Base-by-base conservation (phyloP, 2,113 vertebrate species). In the Alces alces region DNA sequence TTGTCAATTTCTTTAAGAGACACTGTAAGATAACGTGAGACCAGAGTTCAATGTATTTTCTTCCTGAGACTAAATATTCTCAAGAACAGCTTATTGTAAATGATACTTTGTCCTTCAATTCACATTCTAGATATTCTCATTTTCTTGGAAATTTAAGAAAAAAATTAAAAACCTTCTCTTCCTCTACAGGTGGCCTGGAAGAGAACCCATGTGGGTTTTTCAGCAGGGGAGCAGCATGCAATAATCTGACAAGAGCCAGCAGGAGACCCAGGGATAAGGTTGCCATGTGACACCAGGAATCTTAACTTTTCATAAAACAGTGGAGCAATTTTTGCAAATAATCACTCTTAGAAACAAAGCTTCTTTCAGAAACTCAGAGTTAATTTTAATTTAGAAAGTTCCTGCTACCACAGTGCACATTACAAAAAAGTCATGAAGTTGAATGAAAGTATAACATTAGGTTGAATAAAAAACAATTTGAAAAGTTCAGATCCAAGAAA, bases 301-400 rank as follows among this genome's bases (percentile, higher is more conserved):
- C 50, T 82, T 92, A 86, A 47, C 73, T 94, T 66, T 95, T 93
- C 45, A 57, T 91, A 90, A 97, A 93, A 83, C 5, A 64, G 88
- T 25, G 11, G 73, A 58, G 78, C 73, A 97, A 97, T 96, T 98
- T 95, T 83, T 93, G n/a, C 84, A 97, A 98, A 97, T 98, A 97
- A 98, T 96, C 86, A 89, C 60, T 95, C 89, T 88, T 27, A 84
- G 85, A 95, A 96, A 96, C 80, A 95, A 89, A 94, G 70, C 76
- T 87, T 89, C 61, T 95, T 96, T 92, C 93, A 92, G 83, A 28
- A 80, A 95, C 28, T 70, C 92, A 76, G 61, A 89, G 15, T 96
- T 93, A 90, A 89, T 80, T 92, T 92, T 94, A 61, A 84, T 19
- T 94, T 87, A 92, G 58, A 91, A 95, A 90, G 36, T 45, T 87